A percentile compares a stretch with the other conserved stretches of the same genome.
Conservation (phyloP, 2,797 vertebrate genomes). For the Gymnopithys bicolor region DNA sequence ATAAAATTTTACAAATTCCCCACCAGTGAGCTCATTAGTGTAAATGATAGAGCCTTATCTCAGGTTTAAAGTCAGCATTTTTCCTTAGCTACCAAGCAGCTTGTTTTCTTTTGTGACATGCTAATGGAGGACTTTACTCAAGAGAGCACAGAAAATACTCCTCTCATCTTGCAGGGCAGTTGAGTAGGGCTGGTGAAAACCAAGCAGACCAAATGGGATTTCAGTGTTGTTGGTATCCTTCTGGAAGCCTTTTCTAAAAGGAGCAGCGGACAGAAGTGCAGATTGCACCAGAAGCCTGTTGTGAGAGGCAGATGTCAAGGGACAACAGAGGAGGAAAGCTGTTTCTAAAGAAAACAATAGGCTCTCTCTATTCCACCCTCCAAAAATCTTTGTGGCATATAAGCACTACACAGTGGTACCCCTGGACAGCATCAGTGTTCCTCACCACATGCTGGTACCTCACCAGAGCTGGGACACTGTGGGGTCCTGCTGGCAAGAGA, state of each 20-base stretch:
- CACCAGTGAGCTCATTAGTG: conserved; percentile 70
- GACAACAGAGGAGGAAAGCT: background rate
- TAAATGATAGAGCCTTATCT: conserved; percentile 65
- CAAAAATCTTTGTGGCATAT: background rate
- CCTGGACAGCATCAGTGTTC: background rate
- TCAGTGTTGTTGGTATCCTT: background rate
- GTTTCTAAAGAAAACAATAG: background rate
- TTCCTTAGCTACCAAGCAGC: conserved; percentile 27
- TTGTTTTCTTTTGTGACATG: background rate
- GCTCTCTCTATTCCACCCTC: background rate
- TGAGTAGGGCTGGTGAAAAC: background rate
- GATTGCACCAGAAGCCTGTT: background rate
- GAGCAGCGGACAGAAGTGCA: background rate
- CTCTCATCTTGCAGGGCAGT: background rate
- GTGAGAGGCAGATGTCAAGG: background rate
- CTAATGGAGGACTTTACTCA: conserved; percentile 18
- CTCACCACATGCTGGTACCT: background rate
- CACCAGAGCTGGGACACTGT: background rate
- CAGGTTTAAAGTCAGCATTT: conserved; percentile 66
- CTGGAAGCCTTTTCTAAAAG: background rate
- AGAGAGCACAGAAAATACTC: conserved; percentile 43
- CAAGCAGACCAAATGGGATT: background rate
- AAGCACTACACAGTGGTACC: background rate
- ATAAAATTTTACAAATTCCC: conserved; percentile 51
- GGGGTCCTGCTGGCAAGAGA: background rate